A percentile compares a stretch with the other conserved stretches of the same genome.
Conservation (phyloP, 2,113 vertebrate species). For the Baryphthengus martii region DNA sequence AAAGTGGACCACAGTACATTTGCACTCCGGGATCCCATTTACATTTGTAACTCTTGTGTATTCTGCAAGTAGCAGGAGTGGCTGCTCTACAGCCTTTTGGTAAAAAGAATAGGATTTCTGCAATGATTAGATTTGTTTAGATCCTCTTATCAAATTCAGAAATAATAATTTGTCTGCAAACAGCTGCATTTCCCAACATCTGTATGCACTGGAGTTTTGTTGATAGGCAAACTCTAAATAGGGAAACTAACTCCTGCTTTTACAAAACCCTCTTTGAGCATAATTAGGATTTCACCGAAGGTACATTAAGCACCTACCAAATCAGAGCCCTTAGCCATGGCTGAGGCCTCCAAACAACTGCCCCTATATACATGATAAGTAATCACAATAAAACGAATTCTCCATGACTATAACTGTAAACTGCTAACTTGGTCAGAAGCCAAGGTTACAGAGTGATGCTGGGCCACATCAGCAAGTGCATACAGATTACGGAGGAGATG, state of each 20-base stretch:
- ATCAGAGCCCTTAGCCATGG: background rate
- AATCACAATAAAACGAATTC: background rate
- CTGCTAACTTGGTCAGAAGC: background rate
- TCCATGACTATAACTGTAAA: background rate
- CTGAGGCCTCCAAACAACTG: background rate
- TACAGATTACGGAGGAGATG: background rate
- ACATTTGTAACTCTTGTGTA: background rate
- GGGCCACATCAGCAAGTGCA: background rate
- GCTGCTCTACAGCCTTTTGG: background rate
- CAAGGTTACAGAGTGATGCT: background rate
- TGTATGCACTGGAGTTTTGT: background rate
- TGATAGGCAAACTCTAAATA: background rate
- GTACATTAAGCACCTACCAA: background rate
- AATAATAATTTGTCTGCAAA: background rate
- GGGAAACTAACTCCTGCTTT: background rate
- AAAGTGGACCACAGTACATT: background rate
- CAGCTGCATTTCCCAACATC: background rate
- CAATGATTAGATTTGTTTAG: background rate
- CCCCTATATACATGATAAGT: background rate
- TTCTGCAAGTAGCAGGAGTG: background rate
- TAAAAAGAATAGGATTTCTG: background rate
- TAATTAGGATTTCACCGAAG: background rate
- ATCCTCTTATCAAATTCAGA: background rate
- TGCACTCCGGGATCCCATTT: background rate
- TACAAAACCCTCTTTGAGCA: background rate